Evolutionary conservation across 2,888 invertebrate species (phyloP).

Genomic region (Heliothis peltigera): DNA sequence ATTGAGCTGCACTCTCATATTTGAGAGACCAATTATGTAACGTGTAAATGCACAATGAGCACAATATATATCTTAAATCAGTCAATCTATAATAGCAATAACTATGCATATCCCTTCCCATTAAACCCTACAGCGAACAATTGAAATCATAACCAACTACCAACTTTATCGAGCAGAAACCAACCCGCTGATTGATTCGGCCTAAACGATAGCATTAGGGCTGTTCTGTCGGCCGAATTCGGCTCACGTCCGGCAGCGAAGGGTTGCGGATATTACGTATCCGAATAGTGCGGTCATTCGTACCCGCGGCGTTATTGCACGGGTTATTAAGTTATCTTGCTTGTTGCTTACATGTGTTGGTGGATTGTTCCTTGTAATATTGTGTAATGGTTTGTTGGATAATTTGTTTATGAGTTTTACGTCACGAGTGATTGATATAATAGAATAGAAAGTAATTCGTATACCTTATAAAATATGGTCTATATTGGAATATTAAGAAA

Average conservation of each 20-base stretch:
- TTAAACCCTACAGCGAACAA: constrained; percentile 27
- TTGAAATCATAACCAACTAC: constrained; percentile 51
- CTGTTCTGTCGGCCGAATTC: constrained; percentile 49
- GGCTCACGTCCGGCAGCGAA: constrained; percentile 54
- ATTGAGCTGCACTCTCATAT: no score
- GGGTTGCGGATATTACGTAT: constrained; percentile 61
- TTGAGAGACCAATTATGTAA: no score
- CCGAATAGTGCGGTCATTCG: constrained; percentile 60
- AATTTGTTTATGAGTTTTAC: neutral
- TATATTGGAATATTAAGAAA: no score
- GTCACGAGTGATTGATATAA: no score
- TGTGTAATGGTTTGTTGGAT: constrained; percentile 19
- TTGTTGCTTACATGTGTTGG: constrained; percentile 51
- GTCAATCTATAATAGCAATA: neutral
- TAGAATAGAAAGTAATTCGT: no score
- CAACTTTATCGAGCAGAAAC: constrained; percentile 51
- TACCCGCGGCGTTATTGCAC: constrained; percentile 57
- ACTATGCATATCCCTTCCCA: constrained; percentile 11
- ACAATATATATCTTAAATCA: neutral
- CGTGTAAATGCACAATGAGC: no score
- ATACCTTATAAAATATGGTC: no score
- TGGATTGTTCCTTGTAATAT: constrained; percentile 51
- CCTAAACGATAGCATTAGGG: constrained; percentile 57
- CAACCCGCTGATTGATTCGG: constrained; percentile 55
- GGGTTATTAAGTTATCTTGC: constrained; percentile 64